Evolutionary conservation across 2,797 vertebrate genomes (phyloP), one percentile per base, ranked within the genome.

Genomic region (Tokudaia tokunoshimensis): DNA sequence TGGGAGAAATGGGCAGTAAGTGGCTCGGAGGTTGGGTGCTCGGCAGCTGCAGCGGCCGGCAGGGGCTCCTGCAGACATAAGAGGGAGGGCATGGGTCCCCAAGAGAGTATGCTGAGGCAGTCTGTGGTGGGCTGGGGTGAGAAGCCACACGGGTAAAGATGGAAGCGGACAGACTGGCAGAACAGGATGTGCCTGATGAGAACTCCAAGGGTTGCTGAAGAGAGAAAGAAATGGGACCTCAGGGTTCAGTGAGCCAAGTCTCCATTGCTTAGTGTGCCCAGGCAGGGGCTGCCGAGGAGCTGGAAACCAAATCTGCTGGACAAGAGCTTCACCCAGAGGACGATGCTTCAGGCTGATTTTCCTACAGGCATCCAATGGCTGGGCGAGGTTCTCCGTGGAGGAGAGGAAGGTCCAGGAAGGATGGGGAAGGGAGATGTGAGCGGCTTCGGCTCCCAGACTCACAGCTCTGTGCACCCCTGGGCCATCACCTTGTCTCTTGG

Each of bases 31-130:
- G 47, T 14, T 29, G 37, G 15, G 50, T 20, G 22, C 37, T 63
- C 63, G 1, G 4, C 52, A 75, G 79, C 85, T 57, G 93, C 26
- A 3, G 85, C n/a, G n/a, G 41, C 41, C 82, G 61, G 26, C 26
- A 37, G 37, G n/a, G 76, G 6, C 19, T 55, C n/a, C 84, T 50
- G 29, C 65, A 72, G 72, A 12, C 63, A 34, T 41, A 12, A 3
- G 0, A 6, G 79, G 82, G 4, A 29, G 34, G 50, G 3, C 17
- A 10, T 0, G 2, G n/a, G 31, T n/a, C n/a, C 4, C 31, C n/a
- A 5, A 29, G 70, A 11, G 17, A 8, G 26, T 13, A 61, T 50
- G 47, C 57, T 44, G 63, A 74, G 9, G 76, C 22, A 55, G 63
- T n/a, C 72, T 44, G 15, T 20, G 29, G 24, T 80, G 37, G 11